Conservation (phyloP, 2,797 vertebrate species). For the Coranthus polyacanthus region DNA sequence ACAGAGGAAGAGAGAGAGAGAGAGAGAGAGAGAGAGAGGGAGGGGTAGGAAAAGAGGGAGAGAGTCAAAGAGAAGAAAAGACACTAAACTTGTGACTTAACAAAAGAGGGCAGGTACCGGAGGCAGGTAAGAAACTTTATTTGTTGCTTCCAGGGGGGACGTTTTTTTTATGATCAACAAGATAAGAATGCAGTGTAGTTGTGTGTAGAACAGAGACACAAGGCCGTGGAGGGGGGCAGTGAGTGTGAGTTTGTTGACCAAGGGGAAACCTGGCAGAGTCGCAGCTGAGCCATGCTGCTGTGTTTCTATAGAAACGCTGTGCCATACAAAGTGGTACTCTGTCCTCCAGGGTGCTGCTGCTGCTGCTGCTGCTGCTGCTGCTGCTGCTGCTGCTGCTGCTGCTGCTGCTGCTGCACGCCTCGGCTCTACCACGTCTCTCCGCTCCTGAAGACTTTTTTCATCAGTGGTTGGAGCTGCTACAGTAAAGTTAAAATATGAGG, state of each 20-base stretch:
- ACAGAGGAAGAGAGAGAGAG: constrained; percentile 27
- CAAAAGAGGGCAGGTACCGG: constrained; percentile 84
- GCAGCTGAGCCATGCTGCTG: constrained; percentile 45
- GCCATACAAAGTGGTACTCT: constrained; percentile 56
- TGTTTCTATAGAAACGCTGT: constrained; percentile 79
- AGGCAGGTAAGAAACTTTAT: constrained; percentile 82
- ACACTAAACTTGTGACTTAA: constrained; percentile 76
- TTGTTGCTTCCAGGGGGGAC: constrained; percentile 43
- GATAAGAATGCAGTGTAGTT: constrained; percentile 26
- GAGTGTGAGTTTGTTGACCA: constrained; percentile 33
- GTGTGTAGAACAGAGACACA: constrained; percentile 21
- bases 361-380: too few species aligned
- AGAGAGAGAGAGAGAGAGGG: constrained; percentile 37
- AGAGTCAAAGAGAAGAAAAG: constrained; percentile 72
- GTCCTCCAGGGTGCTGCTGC: constrained; percentile 37
- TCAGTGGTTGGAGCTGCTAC: constrained; percentile 7
- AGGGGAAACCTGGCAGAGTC: constrained; percentile 48
- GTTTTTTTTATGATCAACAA: constrained; percentile 18
- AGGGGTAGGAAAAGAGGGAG: constrained; percentile 56
- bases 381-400: too few species aligned
- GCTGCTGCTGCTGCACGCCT: constrained; percentile 18
- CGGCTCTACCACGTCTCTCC: constrained; percentile 10
- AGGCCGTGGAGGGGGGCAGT: constrained; percentile 1
- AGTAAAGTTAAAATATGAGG: constrained; percentile 4
- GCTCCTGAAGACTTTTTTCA: constrained; percentile 9